Percentiles rank a stretch among this genome's conserved stretches.
These are phyloP conservation scores for Oscheius onirici DNA, from an alignment of 2,888 invertebrate genomes.

Conservation along the genomic window DNA sequence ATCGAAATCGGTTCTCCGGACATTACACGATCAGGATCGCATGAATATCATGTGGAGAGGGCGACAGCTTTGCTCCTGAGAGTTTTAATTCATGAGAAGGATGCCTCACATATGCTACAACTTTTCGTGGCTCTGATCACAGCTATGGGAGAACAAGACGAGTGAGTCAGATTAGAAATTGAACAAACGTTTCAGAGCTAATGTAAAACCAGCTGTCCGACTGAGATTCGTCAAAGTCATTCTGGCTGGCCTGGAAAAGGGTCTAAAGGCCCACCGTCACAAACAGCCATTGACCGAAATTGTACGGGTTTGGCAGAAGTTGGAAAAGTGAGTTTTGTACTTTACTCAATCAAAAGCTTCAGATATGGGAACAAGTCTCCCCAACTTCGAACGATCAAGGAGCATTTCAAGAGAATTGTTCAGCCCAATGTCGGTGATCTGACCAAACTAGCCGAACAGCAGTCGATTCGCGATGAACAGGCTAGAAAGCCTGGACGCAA, in stretches of 20 bases:
- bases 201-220: neutral
- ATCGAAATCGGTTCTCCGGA: slow-evolving; percentile 48
- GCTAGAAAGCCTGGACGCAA: slow-evolving; percentile 13
- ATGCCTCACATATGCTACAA: slow-evolving; percentile 39
- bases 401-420: neutral
- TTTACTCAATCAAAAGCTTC: neutral
- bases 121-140: slow-evolving; percentile 36
- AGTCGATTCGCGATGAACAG: slow-evolving; percentile 1
- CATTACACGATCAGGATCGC: slow-evolving; percentile 46
- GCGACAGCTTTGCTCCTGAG: slow-evolving; percentile 35
- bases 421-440: slow-evolving; percentile 1
- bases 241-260: neutral
- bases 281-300: slow-evolving; percentile 11
- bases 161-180: slow-evolving; percentile 34
- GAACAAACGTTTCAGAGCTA: neutral
- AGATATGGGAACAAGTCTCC: neutral
- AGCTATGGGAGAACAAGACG: slow-evolving; percentile 36
- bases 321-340: neutral
- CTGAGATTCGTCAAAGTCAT: neutral
- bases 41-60: slow-evolving; percentile 47
- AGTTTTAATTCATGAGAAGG: slow-evolving; percentile 32
- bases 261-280: neutral
- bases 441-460: neutral
- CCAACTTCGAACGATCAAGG: neutral
- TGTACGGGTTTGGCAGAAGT: slow-evolving; percentile 13